Percentiles rank a stretch among this genome's conserved stretches.
Evolutionary conservation across 2,888 invertebrate genomes (phyloP).

Genomic region (Amblyjoppa fuscipennis): DNA sequence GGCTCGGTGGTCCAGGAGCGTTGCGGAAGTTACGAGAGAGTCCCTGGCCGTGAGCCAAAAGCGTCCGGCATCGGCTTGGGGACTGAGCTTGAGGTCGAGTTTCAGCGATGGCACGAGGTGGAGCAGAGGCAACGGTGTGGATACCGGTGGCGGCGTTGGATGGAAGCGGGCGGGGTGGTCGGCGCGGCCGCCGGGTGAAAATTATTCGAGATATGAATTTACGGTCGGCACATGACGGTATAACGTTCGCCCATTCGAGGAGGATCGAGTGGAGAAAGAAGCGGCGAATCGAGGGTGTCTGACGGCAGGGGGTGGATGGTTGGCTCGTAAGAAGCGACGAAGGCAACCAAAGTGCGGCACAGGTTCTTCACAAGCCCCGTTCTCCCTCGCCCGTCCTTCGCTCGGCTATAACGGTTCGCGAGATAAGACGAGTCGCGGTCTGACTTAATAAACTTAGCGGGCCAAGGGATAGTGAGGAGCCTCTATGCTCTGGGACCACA

Average conservation of each 20-base stretch:
- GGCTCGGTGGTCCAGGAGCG: slow-evolving; percentile 65
- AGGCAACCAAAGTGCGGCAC: slow-evolving; percentile 39
- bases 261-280: slow-evolving; percentile 59
- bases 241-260: slow-evolving; percentile 65
- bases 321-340: slow-evolving; percentile 28
- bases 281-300: slow-evolving; percentile 50
- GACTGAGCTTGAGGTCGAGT: slow-evolving; percentile 42
- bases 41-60: slow-evolving; percentile 72
- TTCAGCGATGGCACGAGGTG: slow-evolving; percentile 17
- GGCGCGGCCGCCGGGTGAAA: slow-evolving; percentile 78
- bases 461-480: slow-evolving; percentile 65
- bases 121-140: slow-evolving; percentile 40
- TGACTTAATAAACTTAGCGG: slow-evolving; percentile 81
- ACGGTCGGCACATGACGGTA: slow-evolving; percentile 75
- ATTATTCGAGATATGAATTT: slow-evolving; percentile 84
- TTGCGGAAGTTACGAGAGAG: slow-evolving; percentile 67
- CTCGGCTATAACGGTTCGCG: slow-evolving; percentile 42
- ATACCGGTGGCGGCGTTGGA: slow-evolving; percentile 66
- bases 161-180: slow-evolving; percentile 71
- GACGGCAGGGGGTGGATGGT: background rate
- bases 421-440: slow-evolving; percentile 79
- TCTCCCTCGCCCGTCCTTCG: background rate
- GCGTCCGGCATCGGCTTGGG: slow-evolving; percentile 64
- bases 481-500: slow-evolving; percentile 51
- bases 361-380: slow-evolving; percentile 36